Base-by-base conservation (phyloP, 2,888 invertebrate genomes). In the Noctua janthe region DNA sequence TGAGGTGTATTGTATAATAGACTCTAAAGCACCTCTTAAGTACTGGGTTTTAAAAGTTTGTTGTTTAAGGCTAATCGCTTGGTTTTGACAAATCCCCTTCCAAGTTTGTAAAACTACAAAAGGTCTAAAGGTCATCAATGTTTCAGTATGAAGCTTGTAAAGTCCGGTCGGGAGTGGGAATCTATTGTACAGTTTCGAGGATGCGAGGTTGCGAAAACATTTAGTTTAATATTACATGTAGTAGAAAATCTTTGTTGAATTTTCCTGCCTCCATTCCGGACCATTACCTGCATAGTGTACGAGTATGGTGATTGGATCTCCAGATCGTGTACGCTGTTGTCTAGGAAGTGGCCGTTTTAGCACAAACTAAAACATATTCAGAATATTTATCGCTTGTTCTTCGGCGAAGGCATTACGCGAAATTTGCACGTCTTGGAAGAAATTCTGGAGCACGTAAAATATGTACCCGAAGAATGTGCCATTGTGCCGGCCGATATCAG, bases 391-490 rank as follows among this genome's bases (percentile, higher is more conserved):
- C 74, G 62, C 64, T 62, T 79, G 76, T 78, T 83, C 71, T 77
- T 76, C 35, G 43, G 74, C 6, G 72, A 88, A 84, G 72, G 47
- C 78, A 82, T 79, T 84, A 80, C 76, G 71, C 76, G 81, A 82
- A 78, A 85, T 87, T 86, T 87, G 78, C 88, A 84, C 88, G 89
- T 87, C 79, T 81, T 17, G 17, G 74, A 84, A 83, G 81, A 85
- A 83, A 89, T 84, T 83, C 80, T 84, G 84, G 73, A 78, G 81
- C 84, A 80, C 83, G 86, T 89, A 80, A 90, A 90, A 85, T 89
- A 90, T 89, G 82, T 89, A 82, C 74, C 70, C 71, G 71, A 81
- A 82, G 89, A 90, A 89, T 84, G 90, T 80, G 79, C 82, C 56
- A 87, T 84, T 89, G 80, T 85, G 78, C 74, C 56, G 80, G 66